Base-by-base conservation (phyloP, 2,113 vertebrate species). In the Cyanistes caeruleus region DNA sequence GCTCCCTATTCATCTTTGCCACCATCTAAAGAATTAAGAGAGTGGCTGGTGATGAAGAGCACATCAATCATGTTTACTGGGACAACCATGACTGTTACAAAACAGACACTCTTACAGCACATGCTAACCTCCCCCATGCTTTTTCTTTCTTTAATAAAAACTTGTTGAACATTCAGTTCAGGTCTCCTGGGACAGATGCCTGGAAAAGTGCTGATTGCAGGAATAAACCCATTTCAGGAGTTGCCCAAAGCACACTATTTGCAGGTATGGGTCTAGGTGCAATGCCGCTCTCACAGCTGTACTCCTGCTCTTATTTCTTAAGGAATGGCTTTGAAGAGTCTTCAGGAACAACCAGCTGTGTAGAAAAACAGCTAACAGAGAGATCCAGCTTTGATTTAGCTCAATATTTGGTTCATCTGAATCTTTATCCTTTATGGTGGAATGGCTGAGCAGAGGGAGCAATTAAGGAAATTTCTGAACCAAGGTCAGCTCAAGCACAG, bases 61-160 rank as follows among this genome's bases (percentile, higher is more conserved):
- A 77, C 93, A 96, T 98, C 95, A 94, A 97, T 98, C 97, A 97
- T 27, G 25, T 88, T 96, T 90, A 97, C 70, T 72, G 78, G 97
- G 97, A 97, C 96, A 97, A 83, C 95, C 88, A 82, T 63, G 80
- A 85, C 92, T 90, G 90, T 77, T 95, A 95, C 58, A 95, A 97
- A 98, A 51, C 93, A 97, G 96, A 95, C 60, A 64, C 90, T 94
- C 91, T 80, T 89, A 68, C 60, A 96, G 94, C 87, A 96, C 84
- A 73, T 44, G 53, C 43, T 30, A 23, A 87, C 72, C 70, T 90
- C 83, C 80, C 59, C 2, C 27, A 9, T 1, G 5, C 27, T 49
- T 77, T 44, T 70, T 65, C 44, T 17, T 53, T 31, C 63, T 58
- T 74, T 86, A 55, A 83, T 77, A n/a, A 91, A 79, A 96, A 88